These are phyloP conservation scores for Incurvaria masculella DNA, from an alignment of 2,888 invertebrate genomes.

Conservation along the genomic window DNA sequence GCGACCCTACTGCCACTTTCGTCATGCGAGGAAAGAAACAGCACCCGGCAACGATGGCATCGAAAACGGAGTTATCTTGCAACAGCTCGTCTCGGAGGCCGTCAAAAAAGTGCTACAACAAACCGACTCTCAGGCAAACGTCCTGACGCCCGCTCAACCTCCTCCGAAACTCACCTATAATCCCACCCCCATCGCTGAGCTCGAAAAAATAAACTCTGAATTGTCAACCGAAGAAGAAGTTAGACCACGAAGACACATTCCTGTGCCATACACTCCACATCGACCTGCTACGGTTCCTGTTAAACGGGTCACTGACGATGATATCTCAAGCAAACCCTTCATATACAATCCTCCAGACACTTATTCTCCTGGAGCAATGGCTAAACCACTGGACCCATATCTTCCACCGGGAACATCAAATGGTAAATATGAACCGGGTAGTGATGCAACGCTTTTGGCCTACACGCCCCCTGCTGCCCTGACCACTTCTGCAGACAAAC, in stretches of 20 bases:
- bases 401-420: conserved; percentile 37
- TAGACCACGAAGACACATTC: conserved; percentile 43
- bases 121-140: conserved; percentile 31
- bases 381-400: conserved; percentile 35
- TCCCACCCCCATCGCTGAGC: conserved; percentile 64
- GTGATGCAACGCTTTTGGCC: conserved; percentile 34
- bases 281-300: conserved; percentile 39
- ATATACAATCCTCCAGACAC: conserved; percentile 37
- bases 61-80: conserved; percentile 50
- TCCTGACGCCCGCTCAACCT: conserved; percentile 36
- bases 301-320: conserved; percentile 34
- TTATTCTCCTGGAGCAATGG: conserved; percentile 42
- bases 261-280: conserved; percentile 50
- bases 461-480: conserved; percentile 37
- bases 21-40: conserved; percentile 74
- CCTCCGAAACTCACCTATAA: conserved; percentile 52
- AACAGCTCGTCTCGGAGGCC: conserved; percentile 59
- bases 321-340: conserved; percentile 38
- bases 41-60: conserved; percentile 36
- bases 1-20: conserved; percentile 90
- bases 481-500: conserved; percentile 22
- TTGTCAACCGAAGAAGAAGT: conserved; percentile 20
- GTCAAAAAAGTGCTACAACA: conserved; percentile 59
- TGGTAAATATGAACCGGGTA: conserved; percentile 42
- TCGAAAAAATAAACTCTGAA: conserved; percentile 42